These are phyloP conservation scores for Tachina lurida DNA, from an alignment of 2,888 invertebrate genomes.

Conservation along the genomic window DNA sequence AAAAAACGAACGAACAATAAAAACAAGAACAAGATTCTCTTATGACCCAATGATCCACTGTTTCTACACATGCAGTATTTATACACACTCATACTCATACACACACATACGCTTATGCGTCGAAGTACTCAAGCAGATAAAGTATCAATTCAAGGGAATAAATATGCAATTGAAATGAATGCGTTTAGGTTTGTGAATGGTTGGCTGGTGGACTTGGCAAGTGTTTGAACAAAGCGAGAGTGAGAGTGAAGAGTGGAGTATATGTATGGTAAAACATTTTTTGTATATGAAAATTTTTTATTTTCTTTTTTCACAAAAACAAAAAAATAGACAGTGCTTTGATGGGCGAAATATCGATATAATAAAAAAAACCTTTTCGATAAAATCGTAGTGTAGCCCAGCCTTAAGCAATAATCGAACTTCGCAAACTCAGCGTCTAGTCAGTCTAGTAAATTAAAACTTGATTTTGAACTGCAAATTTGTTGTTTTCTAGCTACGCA, in stretches of 20 bases:
- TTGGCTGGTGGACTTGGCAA: conserved; percentile 11
- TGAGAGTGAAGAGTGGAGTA: neutral
- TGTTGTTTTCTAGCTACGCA: too few relatives aligned
- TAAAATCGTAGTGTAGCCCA: neutral
- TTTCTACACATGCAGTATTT: conserved; percentile 51
- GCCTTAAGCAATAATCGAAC: conserved; percentile 6
- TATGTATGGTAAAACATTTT: neutral
- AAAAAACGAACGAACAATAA: conserved; percentile 7
- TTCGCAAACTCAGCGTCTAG: conserved; percentile 59
- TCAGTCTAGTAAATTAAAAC: conserved; percentile 58
- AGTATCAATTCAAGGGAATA: conserved; percentile 66
- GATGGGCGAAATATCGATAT: conserved; percentile 35
- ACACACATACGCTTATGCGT: neutral
- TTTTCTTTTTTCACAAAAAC: neutral
- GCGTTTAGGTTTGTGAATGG: conserved; percentile 31
- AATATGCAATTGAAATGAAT: conserved; percentile 46
- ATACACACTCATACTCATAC: neutral
- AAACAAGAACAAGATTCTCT: conserved; percentile 63
- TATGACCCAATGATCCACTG: conserved; percentile 72
- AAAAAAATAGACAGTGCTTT: neutral
- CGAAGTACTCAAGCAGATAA: conserved; percentile 39
- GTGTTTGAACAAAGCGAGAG: conserved; percentile 2
- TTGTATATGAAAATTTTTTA: neutral
- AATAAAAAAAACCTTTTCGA: neutral
- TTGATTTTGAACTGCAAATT: conserved; percentile 34